Evolutionary conservation across 1,140 invertebrate genomes (phyloP).

Genomic region (Macrobrachium rosenbergii): DNA sequence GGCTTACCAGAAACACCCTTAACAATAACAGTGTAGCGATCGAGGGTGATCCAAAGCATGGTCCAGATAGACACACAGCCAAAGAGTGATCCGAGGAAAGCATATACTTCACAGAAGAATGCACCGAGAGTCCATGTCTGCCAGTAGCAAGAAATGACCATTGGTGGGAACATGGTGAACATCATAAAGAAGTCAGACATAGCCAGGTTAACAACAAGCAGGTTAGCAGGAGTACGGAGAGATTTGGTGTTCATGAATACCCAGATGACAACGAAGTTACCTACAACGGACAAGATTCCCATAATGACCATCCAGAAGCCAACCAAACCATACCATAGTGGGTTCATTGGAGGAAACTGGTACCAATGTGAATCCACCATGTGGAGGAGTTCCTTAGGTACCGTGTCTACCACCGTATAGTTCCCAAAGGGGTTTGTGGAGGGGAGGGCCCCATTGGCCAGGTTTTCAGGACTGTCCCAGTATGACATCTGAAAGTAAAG

Average conservation of each 20-base stretch:
- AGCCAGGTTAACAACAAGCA: constrained; percentile 87
- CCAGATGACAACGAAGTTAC: constrained; percentile 89
- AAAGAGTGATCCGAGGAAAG: constrained; percentile 75
- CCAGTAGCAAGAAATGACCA: constrained; percentile 81
- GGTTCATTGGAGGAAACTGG: constrained; percentile 83
- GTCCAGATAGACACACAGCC: constrained; percentile 56
- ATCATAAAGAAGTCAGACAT: constrained; percentile 88
- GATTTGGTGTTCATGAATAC: constrained; percentile 84
- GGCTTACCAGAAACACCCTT: constrained; percentile 72
- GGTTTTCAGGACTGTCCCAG: constrained; percentile 1
- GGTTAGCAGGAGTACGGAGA: constrained; percentile 85
- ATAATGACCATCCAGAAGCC: constrained; percentile 71
- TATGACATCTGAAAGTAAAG: neutral
- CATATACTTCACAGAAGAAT: constrained; percentile 86
- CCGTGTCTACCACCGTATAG: constrained; percentile 38
- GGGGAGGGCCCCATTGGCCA: too few relatives aligned
- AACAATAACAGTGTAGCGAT: neutral
- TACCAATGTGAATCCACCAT: constrained; percentile 69
- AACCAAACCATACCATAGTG: constrained; percentile 75
- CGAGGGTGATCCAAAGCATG: neutral
- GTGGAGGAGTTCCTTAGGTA: constrained; percentile 45
- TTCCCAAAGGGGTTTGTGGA: constrained; percentile 2
- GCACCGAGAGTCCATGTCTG: constrained; percentile 73
- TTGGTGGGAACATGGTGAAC: constrained; percentile 77
- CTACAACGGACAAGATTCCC: constrained; percentile 79